Conservation (phyloP, 2,888 invertebrate species). For the Andrena hattorfiana region DNA sequence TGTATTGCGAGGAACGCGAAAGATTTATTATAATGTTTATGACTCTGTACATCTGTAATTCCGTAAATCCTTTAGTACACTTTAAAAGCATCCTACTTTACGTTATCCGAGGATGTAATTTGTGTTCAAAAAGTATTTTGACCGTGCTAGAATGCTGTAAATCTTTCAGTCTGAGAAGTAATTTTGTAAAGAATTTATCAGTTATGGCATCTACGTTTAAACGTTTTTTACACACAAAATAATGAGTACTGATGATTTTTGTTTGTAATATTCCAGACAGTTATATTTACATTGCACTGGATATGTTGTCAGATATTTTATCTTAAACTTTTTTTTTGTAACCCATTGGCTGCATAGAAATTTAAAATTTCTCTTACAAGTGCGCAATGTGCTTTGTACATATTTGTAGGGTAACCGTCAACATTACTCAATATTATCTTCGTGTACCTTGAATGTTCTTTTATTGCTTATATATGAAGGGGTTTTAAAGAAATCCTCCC, state of each 20-base stretch:
- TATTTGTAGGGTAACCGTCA: too few relatives aligned
- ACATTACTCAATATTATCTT: too few relatives aligned
- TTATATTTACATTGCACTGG: constrained; percentile 34
- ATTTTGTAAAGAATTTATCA: constrained; percentile 19
- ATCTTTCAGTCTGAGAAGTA: constrained; percentile 10
- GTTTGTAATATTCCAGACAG: constrained; percentile 65
- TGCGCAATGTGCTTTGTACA: constrained; percentile 22
- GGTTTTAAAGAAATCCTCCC: too few relatives aligned
- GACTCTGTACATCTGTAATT: neutral
- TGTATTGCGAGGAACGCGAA: constrained; percentile 5
- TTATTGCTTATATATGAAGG: too few relatives aligned
- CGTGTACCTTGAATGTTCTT: too few relatives aligned
- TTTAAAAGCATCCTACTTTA: constrained; percentile 26
- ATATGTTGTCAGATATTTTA: constrained; percentile 56
- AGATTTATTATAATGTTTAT: constrained; percentile 7
- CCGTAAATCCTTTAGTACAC: neutral
- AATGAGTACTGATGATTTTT: constrained; percentile 59
- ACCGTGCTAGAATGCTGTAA: constrained; percentile 21
- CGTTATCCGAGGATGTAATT: constrained; percentile 29
- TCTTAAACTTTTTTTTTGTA: constrained; percentile 23
- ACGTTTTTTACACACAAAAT: constrained; percentile 23
- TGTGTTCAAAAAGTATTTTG: constrained; percentile 31
- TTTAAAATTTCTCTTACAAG: constrained; percentile 21
- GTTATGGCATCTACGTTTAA: constrained; percentile 35
- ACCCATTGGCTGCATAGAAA: constrained; percentile 18